Evolutionary conservation across 2,888 invertebrate genomes (phyloP), one percentile per base, ranked within the genome.

Genomic region (Andrena camellia): DNA sequence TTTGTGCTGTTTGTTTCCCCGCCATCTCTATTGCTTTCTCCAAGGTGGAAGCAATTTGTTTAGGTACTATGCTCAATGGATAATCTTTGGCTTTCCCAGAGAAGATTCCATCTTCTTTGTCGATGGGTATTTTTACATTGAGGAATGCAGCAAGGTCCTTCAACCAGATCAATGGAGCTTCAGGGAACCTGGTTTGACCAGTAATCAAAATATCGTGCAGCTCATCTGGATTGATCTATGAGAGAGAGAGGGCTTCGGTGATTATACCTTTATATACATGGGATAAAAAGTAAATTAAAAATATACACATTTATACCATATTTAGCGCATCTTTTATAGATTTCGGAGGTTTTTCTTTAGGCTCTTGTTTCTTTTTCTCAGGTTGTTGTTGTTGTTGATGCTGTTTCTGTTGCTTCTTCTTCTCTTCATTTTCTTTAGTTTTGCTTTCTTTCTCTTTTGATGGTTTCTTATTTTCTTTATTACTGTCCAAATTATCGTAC

Each of bases 141-240:
- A 97, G 93, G 93, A 95, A 96, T 52, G 95, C 95, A 7, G 96
- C 95, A 67, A 97, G 95, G 91, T 96, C 96, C 91, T 97, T 96
- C 33, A 97, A 91, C 97, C 97, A 96, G 31, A 96, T 94, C 52
- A 96, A 93, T 7, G 97, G 97, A n/a, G 96, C 96, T 54, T 96
- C 96, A 0, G 96, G 96, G 93, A 96, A 97, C 78, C 96, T 95
- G 2, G 95, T 90, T 92, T 96, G 96, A 68, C 96, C 96, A 26
- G 95, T 95, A 78, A 96, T 95, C 88, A 95, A 92, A 62, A 95
- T 91, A 67, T 94, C 93, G 70, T 93, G 93, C 69, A 96, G 90
- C 88, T 97, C 97, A 13, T 95, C 94, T 7, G 95, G 92, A 84
- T 96, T 95, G 88, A 97, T 96, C 96, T 97, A 93, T 8, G 50